phyloP scores from a whole-genome alignment of 2,113 vertebrate species.

The Origma solitaria region DNA sequence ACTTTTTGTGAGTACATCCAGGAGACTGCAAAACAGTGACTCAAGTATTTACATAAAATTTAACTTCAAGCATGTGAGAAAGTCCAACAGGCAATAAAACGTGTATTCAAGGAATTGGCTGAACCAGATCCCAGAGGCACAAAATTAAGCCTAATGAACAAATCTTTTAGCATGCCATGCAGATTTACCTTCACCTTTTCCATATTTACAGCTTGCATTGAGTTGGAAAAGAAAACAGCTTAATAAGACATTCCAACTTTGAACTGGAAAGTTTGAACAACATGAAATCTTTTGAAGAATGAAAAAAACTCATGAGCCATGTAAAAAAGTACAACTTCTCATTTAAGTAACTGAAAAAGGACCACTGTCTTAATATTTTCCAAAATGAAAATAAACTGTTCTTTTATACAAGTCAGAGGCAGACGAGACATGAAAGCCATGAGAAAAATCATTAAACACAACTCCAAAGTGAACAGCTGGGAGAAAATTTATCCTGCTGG shows the following conservation, averaged over 20 bases:
- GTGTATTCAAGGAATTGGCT: neutral
- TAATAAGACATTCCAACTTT: neutral
- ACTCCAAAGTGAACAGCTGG: neutral
- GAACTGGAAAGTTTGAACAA: neutral
- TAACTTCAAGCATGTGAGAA: neutral
- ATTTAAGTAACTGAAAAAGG: neutral
- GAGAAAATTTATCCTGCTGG: neutral
- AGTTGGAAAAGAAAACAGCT: neutral
- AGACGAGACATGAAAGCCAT: neutral
- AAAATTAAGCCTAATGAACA: neutral
- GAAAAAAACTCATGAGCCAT: neutral
- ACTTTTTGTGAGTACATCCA: neutral
- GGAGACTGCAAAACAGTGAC: neutral
- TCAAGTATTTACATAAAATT: neutral
- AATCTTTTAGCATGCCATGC: neutral
- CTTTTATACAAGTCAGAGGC: neutral
- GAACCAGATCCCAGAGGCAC: neutral
- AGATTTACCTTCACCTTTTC: neutral
- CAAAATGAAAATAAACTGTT: neutral
- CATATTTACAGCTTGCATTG: neutral
- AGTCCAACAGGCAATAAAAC: neutral
- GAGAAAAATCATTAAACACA: slow-evolving; percentile 32
- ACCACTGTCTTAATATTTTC: neutral
- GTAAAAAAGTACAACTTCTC: neutral
- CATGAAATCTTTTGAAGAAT: neutral